Base-by-base conservation (phyloP, 1,140 invertebrate genomes). In the Drosophila carrolli region DNA sequence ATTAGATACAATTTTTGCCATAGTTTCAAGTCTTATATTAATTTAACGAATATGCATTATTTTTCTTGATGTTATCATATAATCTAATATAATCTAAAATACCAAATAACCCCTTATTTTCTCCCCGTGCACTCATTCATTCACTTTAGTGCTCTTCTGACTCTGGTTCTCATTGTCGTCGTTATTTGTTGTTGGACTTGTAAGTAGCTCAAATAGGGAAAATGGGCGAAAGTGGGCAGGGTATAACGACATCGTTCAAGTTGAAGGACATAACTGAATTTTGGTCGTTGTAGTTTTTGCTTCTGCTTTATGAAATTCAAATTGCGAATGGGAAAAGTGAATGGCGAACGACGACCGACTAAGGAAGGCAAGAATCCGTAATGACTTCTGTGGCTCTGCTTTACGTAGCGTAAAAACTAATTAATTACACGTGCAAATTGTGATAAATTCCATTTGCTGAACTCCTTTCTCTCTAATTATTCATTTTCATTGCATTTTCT, bases 341-440 rank as follows among this genome's bases (percentile, higher is more conserved):
- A 85, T 63, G 58, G 46, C 32, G 53, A 60, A 81, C 40, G 54
- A 27, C 37, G 46, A 19, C 51, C 7, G 37, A 19, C 47, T 35
- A 44, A 41, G 3, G 29, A 47, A 10, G 32, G 16, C 19, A 63
- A 41, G 51, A 71, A 71, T 70, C 43, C 51, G 65, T 72, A 82
- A 65, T 74, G 76, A 63, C 61, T 58, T 44, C 56, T 19, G 48
- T 59, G 41, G 58, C 16, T 58, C 53, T 54, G 62, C 60, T 71
- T 60, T 55, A 47, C 65, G 50, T 27, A 63, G 63, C 63, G 63
- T 60, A 62, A 75, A 79, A 81, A 83, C 66, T 79, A 89, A 88
- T 88, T 88, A 88, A 89, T 88, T 88, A 88, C 86, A 83, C 65
- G 80, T 80, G 83, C 67, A 83, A 88, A 88, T 88, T 80, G 83